Evolutionary conservation across 2,888 invertebrate species (phyloP).

Genomic region (Drosophila meridiana): DNA sequence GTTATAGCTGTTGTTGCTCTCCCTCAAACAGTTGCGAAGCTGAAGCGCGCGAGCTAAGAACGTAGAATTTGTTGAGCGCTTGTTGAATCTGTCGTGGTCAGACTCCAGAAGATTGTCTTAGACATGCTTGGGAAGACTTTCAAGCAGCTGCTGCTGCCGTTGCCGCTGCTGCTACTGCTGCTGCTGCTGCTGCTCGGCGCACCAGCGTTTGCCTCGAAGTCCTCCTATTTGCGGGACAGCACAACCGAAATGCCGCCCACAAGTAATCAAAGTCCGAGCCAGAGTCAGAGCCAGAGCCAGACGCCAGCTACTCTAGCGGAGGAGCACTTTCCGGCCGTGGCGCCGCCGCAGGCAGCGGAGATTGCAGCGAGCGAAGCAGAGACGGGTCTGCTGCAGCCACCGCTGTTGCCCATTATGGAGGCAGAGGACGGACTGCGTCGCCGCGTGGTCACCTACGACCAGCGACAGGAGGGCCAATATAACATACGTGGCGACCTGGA

Average conservation of each 20-base stretch:
- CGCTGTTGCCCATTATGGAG: slow-evolving; percentile 37
- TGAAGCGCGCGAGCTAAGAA: slow-evolving; percentile 76
- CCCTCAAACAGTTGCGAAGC: slow-evolving; percentile 71
- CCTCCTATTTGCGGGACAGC: slow-evolving; percentile 22
- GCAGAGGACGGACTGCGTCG: slow-evolving; percentile 59
- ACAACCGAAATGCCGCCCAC: slow-evolving; percentile 26
- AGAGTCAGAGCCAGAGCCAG: slow-evolving; percentile 9
- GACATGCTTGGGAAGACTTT: slow-evolving; percentile 60
- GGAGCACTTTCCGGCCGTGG: slow-evolving; percentile 55
- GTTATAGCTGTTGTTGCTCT: slow-evolving; percentile 49
- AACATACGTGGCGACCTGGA: slow-evolving; percentile 91
- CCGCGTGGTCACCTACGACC: slow-evolving; percentile 86
- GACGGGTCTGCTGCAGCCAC: slow-evolving; percentile 45
- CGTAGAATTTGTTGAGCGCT: slow-evolving; percentile 46
- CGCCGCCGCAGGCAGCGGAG: slow-evolving; percentile 46
- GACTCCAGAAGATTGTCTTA: slow-evolving; percentile 1
- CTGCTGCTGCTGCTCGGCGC: slow-evolving; percentile 32
- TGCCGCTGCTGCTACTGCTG: slow-evolving; percentile 30
- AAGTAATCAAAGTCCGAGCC: slow-evolving; percentile 15
- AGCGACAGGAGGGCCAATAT: slow-evolving; percentile 91
- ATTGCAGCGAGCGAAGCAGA: slow-evolving; percentile 31
- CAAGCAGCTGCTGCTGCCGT: slow-evolving; percentile 38
- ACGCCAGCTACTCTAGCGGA: slow-evolving; percentile 33
- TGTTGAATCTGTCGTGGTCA: neutral
- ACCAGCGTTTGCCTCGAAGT: slow-evolving; percentile 20